These are phyloP conservation scores for Sebastes oblongus DNA, from an alignment of 2,797 vertebrate genomes.

Conservation along the genomic window DNA sequence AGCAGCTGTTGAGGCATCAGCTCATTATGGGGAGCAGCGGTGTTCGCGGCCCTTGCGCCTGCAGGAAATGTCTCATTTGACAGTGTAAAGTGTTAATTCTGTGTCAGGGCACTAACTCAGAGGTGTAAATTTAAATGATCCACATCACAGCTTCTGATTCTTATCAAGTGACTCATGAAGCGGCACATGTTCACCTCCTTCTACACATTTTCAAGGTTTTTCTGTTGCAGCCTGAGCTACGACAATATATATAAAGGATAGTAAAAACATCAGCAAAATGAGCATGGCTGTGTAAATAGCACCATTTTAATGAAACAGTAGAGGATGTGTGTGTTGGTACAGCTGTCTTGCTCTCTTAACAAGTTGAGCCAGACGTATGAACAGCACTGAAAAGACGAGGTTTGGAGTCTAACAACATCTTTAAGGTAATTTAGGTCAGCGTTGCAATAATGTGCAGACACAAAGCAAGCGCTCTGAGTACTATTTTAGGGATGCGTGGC, in stretches of 20 bases:
- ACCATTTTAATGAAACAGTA: background rate
- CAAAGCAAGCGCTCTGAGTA: background rate
- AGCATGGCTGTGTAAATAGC: background rate
- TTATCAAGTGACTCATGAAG: conserved; percentile 22
- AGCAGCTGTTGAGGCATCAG: conserved; percentile 52
- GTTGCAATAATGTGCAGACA: conserved; percentile 6
- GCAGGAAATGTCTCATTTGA: conserved; percentile 54
- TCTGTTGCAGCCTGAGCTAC: background rate
- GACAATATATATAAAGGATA: background rate
- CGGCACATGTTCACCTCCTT: too few species aligned
- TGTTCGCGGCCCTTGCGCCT: conserved; percentile 16
- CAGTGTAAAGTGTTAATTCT: conserved; percentile 59
- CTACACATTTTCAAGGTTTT: background rate
- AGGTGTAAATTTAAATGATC: conserved; percentile 63
- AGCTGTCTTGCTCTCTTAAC: background rate
- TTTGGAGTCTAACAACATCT: background rate
- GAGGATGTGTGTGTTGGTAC: background rate
- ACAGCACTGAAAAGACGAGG: background rate
- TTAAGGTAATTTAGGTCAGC: background rate
- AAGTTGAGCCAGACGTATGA: background rate
- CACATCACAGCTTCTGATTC: conserved; percentile 37
- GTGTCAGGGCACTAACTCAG: conserved; percentile 32
- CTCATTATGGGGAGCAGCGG: conserved; percentile 40
- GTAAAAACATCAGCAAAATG: conserved; percentile 2
- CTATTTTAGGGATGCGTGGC: background rate